These are phyloP conservation scores for Chiloscyllium plagiosum DNA, from an alignment of 2,113 vertebrate species.

Conservation along the genomic window DNA sequence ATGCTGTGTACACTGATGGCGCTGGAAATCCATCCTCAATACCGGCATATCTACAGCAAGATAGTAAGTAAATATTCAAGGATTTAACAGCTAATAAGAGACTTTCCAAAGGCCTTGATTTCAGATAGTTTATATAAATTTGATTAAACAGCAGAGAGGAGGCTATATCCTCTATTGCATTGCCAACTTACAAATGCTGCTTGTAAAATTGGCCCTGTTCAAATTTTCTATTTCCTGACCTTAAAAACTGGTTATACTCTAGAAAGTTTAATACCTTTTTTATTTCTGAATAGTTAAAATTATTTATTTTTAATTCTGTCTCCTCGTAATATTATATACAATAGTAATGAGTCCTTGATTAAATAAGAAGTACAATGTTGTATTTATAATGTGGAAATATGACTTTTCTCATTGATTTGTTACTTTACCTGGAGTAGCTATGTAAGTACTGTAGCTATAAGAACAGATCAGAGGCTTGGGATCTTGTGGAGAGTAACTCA, in stretches of 20 bases:
- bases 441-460: too few relatives aligned
- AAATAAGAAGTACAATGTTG: neutral
- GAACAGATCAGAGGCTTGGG: too few relatives aligned
- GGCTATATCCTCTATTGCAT: too few relatives aligned
- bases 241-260: neutral
- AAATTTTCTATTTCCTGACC: neutral
- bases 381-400: neutral
- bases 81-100: neutral
- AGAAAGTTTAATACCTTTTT: neutral
- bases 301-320: neutral
- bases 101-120: neutral
- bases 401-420: neutral
- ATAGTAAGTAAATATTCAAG: slow-evolving; percentile 45
- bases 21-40: slow-evolving; percentile 46
- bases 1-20: slow-evolving; percentile 48
- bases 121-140: neutral
- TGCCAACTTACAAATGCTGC: neutral
- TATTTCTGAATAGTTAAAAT: neutral
- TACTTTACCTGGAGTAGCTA: neutral
- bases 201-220: neutral
- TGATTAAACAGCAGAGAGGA: neutral
- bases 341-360: neutral
- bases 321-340: neutral
- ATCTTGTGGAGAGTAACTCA: too few relatives aligned
- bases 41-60: slow-evolving; percentile 52